Evolutionary conservation across 2,113 vertebrate species (phyloP), one percentile per base, ranked within the genome.

Genomic region (Oreamnos americanus): DNA sequence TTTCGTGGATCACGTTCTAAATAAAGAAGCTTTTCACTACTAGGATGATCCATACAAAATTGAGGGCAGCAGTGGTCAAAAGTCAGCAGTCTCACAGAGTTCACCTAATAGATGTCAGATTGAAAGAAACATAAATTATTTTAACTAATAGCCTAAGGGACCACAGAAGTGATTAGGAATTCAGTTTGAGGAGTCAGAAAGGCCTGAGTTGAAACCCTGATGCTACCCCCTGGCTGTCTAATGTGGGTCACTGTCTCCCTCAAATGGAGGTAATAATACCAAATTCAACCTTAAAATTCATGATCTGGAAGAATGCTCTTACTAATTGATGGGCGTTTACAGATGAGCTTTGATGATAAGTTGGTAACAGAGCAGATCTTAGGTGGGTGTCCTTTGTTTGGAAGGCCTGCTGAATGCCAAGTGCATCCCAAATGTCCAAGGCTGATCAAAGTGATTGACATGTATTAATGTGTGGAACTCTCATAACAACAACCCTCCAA

Each of bases 1-100:
- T 13, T 51, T 8, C 0, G 0, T 17, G 19, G 19, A 28, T 36
- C 12, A 36, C 8, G 12, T 25, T 51, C 62, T 58, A 33, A 76
- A 55, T 79, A 25, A 39, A 25, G 10, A 2, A 43, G 26, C 36
- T 88, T 49, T 49, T 58, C 2, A 49, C 26, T 39, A 7, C 10
- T 60, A 49, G 51, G 57, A 21, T 45, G 67, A 74, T 57, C 43
- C n/a, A 28, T 39, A 76, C 21, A 47, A 62, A 62, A 47, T 28
- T 4, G 36, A 85, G 23, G 23, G 6, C 28, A 83, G 30, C 62
- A 49, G 33, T 30, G n/a, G 43, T 39, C 51, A 81, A 64, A 16
- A 21, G 33, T 28, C 82, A 87, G 55, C 33, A 82, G 4, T 83
- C 25, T 79, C 85, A 47, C 6, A 58, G 1, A 25, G 43, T 23